Conservation (phyloP, 2,888 invertebrate genomes). For the Agrotis exclamationis region DNA sequence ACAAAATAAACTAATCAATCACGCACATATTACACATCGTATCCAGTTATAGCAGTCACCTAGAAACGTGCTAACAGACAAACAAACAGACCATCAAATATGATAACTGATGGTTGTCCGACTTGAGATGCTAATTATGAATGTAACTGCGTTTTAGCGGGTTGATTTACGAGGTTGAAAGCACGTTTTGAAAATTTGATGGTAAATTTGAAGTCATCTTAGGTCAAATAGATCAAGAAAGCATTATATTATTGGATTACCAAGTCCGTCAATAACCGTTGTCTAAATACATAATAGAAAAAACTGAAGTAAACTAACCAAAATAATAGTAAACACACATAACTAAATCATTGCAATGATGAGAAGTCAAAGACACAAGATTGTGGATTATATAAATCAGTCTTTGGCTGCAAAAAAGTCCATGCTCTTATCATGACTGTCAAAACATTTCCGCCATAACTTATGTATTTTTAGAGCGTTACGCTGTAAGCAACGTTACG, state of each 20-base stretch:
- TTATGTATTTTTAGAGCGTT: too few relatives aligned
- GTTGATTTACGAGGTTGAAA: constrained; percentile 55
- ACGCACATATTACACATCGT: constrained; percentile 40
- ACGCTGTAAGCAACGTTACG: too few relatives aligned
- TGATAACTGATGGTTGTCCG: constrained; percentile 69
- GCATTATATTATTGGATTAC: too few relatives aligned
- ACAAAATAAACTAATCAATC: constrained; percentile 47
- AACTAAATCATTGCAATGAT: neutral
- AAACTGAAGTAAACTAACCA: too few relatives aligned
- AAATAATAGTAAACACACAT: too few relatives aligned
- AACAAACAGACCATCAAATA: constrained; percentile 71
- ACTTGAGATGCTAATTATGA: constrained; percentile 64
- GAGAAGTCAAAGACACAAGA: neutral
- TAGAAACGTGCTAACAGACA: constrained; percentile 69
- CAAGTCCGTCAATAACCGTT: neutral
- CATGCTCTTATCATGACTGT: neutral
- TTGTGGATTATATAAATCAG: neutral
- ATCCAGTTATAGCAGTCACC: constrained; percentile 63
- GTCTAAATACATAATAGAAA: too few relatives aligned
- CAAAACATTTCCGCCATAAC: neutral
- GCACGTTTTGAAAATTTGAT: constrained; percentile 20
- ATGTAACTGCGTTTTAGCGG: constrained; percentile 66
- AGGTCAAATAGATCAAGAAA: neutral
- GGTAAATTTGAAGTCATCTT: constrained; percentile 6
- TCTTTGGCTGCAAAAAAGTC: neutral